Conservation (phyloP, 2,113 vertebrate species). For the Callipepla californica region DNA sequence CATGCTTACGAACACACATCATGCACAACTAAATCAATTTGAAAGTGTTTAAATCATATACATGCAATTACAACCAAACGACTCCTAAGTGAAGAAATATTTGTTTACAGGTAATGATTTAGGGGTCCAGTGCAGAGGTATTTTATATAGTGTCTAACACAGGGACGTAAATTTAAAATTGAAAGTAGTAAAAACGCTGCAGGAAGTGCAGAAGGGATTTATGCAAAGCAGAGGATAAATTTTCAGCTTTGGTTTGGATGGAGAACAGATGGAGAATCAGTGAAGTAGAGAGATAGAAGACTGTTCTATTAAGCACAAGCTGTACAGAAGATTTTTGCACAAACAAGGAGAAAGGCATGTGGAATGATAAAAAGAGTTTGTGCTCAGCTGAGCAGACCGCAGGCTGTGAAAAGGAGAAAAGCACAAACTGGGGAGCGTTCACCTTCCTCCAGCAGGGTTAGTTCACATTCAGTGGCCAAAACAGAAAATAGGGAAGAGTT, state of each 20-base stretch:
- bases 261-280: slow-evolving; percentile 60
- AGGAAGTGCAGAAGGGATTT: slow-evolving; percentile 35
- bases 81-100: not conserved
- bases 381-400: not conserved
- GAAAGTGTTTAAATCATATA: not conserved
- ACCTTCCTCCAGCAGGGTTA: not conserved
- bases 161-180: slow-evolving; percentile 14
- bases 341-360: slow-evolving; percentile 24
- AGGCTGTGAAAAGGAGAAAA: slow-evolving; percentile 29
- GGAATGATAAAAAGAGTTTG: not conserved
- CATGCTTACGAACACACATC: not conserved
- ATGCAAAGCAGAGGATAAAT: slow-evolving; percentile 49
- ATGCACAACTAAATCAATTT: not conserved
- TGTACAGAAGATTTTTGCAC: slow-evolving; percentile 44
- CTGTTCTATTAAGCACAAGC: slow-evolving; percentile 64
- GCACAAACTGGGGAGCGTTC: not conserved
- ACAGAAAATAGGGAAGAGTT: not conserved
- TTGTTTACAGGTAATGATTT: not conserved
- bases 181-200: slow-evolving; percentile 10
- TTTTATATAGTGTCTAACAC: not conserved
- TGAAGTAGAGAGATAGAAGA: slow-evolving; percentile 24
- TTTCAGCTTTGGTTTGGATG: slow-evolving; percentile 50
- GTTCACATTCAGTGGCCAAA: not conserved
- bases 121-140: not conserved
- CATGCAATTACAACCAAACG: not conserved